Conservation (phyloP, 2,113 vertebrate genomes). For the Choloepus hoffmanni region DNA sequence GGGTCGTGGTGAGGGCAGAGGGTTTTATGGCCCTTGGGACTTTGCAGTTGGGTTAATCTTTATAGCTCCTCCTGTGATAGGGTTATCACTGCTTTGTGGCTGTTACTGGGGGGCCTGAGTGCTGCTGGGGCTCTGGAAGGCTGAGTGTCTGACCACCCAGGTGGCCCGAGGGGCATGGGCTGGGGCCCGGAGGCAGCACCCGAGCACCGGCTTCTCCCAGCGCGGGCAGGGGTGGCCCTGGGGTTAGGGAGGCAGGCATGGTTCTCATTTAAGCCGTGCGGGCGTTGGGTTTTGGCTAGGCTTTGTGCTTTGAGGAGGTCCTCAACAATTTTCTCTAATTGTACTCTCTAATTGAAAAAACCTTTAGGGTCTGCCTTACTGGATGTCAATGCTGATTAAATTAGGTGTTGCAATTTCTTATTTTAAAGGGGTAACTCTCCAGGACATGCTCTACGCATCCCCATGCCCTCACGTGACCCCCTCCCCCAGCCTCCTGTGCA, state of each 20-base stretch:
- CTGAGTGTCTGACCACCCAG: background rate
- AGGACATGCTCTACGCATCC: background rate
- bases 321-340: constrained; percentile 70
- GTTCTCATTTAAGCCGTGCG: constrained; percentile 66
- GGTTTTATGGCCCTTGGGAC: background rate
- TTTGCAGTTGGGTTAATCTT: background rate
- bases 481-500: background rate
- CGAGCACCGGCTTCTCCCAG: background rate
- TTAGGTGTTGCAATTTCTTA: constrained; percentile 40
- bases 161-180: background rate
- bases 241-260: background rate
- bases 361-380: constrained; percentile 36
- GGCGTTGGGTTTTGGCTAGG: constrained; percentile 16
- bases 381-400: constrained; percentile 45
- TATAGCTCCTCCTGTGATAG: background rate
- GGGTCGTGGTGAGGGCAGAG: background rate
- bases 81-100: background rate
- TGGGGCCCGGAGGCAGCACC: background rate
- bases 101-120: background rate
- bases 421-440: background rate
- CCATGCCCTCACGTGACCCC: too few relatives aligned
- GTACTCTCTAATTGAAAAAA: constrained; percentile 77
- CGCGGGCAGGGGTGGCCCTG: background rate
- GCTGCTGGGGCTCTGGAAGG: too few relatives aligned
- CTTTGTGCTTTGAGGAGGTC: constrained; percentile 69